Conservation (phyloP, 2,888 invertebrate genomes). For the Phorcus lineatus region DNA sequence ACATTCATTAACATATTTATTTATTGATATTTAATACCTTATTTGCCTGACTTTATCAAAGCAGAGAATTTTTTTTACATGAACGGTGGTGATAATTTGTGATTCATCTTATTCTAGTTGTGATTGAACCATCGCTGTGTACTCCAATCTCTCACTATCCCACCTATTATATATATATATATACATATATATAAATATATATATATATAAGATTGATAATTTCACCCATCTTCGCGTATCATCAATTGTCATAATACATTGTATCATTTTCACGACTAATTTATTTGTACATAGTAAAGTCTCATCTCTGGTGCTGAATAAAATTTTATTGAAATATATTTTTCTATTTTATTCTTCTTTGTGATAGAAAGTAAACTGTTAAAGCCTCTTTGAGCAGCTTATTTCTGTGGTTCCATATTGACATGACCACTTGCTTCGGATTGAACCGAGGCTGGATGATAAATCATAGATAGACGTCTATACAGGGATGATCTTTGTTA, state of each 20-base stretch:
- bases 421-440: too few species aligned
- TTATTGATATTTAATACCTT: background rate
- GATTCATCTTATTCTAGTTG: too few species aligned
- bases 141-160: too few species aligned
- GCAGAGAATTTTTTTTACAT: too few species aligned
- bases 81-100: too few species aligned
- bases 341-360: background rate
- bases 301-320: constrained; percentile 16
- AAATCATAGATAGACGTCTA: too few species aligned
- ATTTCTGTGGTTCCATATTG: too few species aligned
- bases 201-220: constrained; percentile 14
- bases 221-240: background rate
- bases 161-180: background rate
- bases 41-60: too few species aligned
- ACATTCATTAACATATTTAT: constrained; percentile 19
- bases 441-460: too few species aligned
- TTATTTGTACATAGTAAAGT: constrained; percentile 18
- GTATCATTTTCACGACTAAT: constrained; percentile 12
- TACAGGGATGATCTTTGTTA: too few species aligned
- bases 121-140: too few species aligned
- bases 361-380: background rate
- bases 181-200: constrained; percentile 19
- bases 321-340: constrained; percentile 9
- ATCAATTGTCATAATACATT: constrained; percentile 8
- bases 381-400: too few species aligned